Percentiles rank a stretch among this genome's conserved stretches.
These are phyloP conservation scores for Thyatira batis DNA, from an alignment of 2,888 invertebrate genomes.

Conservation along the genomic window DNA sequence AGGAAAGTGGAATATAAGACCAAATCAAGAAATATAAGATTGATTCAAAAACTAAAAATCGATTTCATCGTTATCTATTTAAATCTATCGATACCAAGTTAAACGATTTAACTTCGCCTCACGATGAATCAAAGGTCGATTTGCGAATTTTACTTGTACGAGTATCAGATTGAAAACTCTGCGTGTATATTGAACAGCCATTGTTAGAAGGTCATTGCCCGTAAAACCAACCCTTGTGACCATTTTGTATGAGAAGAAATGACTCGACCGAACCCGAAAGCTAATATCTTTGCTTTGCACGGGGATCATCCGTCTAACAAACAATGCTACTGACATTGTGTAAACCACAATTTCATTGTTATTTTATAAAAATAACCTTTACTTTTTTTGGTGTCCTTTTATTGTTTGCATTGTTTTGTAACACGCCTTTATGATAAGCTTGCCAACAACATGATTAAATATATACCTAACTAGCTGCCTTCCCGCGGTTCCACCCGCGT, in stretches of 20 bases:
- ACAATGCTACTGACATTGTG: conserved; percentile 13
- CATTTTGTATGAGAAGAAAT: conserved; percentile 4
- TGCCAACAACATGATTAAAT: not conserved
- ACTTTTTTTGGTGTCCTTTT: not conserved
- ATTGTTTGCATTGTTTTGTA: not conserved
- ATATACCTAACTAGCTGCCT: too few species aligned
- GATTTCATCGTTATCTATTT: not conserved
- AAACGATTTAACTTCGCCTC: not conserved
- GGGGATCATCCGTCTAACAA: conserved; percentile 30
- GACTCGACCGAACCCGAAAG: not conserved
- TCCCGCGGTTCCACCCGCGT: too few species aligned
- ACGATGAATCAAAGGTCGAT: not conserved
- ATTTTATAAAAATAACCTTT: not conserved
- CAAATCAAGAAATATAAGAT: not conserved
- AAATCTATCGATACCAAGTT: not conserved
- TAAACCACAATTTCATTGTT: conserved; percentile 1
- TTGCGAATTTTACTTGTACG: not conserved
- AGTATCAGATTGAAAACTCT: not conserved
- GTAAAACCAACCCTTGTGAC: conserved; percentile 3
- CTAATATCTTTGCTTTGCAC: conserved; percentile 28
- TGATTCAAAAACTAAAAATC: too few species aligned
- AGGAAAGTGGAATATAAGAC: not conserved
- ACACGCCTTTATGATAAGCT: not conserved
- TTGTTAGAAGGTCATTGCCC: conserved; percentile 1
- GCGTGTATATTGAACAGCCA: not conserved